These are phyloP conservation scores for Theretra japonica DNA, from an alignment of 2,888 invertebrate genomes.

Conservation along the genomic window DNA sequence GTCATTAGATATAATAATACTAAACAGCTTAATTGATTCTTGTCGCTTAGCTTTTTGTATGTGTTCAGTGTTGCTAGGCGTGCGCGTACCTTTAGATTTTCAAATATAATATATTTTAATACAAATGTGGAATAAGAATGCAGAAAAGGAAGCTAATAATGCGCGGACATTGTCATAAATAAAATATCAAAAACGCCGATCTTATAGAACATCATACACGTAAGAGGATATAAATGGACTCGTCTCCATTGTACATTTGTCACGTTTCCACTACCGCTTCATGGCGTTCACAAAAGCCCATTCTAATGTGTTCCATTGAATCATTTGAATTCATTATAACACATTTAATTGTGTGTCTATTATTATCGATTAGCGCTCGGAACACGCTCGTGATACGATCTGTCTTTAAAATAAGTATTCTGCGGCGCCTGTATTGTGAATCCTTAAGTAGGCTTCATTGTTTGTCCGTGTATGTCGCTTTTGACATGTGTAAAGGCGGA, in stretches of 20 bases:
- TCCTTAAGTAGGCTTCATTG: conserved; percentile 32
- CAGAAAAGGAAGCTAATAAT: too few relatives aligned
- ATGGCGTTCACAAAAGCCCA: conserved; percentile 29
- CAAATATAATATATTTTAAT: too few relatives aligned
- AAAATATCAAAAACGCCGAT: not conserved
- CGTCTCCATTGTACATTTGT: not conserved
- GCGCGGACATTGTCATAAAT: too few relatives aligned
- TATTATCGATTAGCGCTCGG: conserved; percentile 41
- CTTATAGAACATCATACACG: not conserved
- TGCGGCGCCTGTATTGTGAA: conserved; percentile 38
- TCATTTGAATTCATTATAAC: conserved; percentile 37
- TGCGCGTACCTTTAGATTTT: too few relatives aligned
- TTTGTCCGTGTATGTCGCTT: conserved; percentile 4
- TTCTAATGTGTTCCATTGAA: conserved; percentile 43
- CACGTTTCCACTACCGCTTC: conserved; percentile 17
- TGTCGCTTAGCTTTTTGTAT: too few relatives aligned
- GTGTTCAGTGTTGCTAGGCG: too few relatives aligned
- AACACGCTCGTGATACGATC: conserved; percentile 43
- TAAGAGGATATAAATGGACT: conserved; percentile 12
- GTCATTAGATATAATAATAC: not conserved
- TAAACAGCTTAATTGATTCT: too few relatives aligned
- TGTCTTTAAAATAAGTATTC: conserved; percentile 41
- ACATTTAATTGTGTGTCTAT: conserved; percentile 32
- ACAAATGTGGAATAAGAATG: too few relatives aligned
- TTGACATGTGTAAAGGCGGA: conserved; percentile 24